phyloP scores from a whole-genome alignment of 1,140 invertebrate species.

The Drosophila kanapiae region DNA sequence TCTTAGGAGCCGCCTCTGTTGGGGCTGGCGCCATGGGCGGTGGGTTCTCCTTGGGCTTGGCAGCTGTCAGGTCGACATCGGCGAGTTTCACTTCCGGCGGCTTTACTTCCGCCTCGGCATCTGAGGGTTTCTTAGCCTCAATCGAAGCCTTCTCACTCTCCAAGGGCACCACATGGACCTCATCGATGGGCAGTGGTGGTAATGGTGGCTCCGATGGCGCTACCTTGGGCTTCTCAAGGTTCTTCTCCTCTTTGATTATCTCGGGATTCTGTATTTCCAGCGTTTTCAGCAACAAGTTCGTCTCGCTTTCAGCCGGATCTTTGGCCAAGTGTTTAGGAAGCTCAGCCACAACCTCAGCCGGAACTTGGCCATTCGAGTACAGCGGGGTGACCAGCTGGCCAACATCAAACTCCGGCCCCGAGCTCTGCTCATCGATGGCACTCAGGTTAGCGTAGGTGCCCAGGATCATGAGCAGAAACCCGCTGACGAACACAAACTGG shows the following conservation, averaged over 20 bases:
- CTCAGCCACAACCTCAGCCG: slow-evolving; percentile 51
- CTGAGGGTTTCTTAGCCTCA: slow-evolving; percentile 12
- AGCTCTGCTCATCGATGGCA: slow-evolving; percentile 88
- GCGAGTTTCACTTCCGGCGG: slow-evolving; percentile 9
- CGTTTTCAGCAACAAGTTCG: slow-evolving; percentile 28
- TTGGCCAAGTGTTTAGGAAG: slow-evolving; percentile 58
- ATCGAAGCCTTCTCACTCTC: slow-evolving; percentile 19
- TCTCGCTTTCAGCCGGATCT: slow-evolving; percentile 23
- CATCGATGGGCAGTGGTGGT: slow-evolving; percentile 73
- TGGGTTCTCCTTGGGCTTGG: slow-evolving; percentile 25
- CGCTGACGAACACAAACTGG: slow-evolving; percentile 91
- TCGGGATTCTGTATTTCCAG: slow-evolving; percentile 34
- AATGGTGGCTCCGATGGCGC: slow-evolving; percentile 45
- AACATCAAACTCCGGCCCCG: slow-evolving; percentile 74
- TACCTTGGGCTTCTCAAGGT: slow-evolving; percentile 29
- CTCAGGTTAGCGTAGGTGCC: slow-evolving; percentile 95
- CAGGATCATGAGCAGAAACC: slow-evolving; percentile 92
- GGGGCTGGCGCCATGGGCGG: slow-evolving; percentile 2
- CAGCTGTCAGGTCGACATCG: slow-evolving; percentile 8
- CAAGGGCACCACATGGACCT: slow-evolving; percentile 44
- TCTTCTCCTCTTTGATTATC: slow-evolving; percentile 15
- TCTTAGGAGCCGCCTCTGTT: neutral
- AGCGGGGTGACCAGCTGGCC: slow-evolving; percentile 67
- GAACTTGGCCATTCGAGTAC: slow-evolving; percentile 54
- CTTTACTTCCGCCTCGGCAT: neutral